Conservation (phyloP, 2,888 invertebrate species). For the Trilocha varians region DNA sequence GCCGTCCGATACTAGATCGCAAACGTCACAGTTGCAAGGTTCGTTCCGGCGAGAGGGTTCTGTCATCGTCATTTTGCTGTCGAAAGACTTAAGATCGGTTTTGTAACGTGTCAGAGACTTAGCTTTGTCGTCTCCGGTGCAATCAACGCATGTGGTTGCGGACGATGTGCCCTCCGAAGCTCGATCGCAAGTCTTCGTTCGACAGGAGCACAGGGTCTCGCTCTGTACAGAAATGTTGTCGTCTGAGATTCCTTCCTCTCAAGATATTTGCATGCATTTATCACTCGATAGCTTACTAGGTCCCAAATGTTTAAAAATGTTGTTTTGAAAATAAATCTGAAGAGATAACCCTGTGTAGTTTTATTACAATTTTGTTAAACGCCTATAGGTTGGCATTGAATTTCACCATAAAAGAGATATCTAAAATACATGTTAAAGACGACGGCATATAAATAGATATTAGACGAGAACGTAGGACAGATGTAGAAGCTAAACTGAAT, state of each 20-base stretch:
- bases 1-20: constrained; percentile 44
- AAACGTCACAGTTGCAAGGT: not conserved
- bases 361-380: no score
- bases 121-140: constrained; percentile 40
- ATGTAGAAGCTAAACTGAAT: no score
- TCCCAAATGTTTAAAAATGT: no score
- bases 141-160: constrained; percentile 52
- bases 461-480: no score
- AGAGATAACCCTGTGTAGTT: no score
- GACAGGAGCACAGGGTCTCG: constrained; percentile 44
- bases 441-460: no score
- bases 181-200: constrained; percentile 24
- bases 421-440: no score
- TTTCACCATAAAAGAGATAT: no score
- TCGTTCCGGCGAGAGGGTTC: not conserved
- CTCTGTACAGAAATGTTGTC: constrained; percentile 49
- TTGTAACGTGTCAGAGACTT: constrained; percentile 40
- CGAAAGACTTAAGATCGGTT: constrained; percentile 19
- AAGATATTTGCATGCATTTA: not conserved
- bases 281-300: no score
- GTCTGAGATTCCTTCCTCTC: not conserved
- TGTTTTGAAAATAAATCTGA: no score
- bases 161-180: constrained; percentile 43
- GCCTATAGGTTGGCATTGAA: no score
- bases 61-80: constrained; percentile 21